These are phyloP conservation scores for Nipponacmea schrenckii DNA, from an alignment of 2,888 invertebrate species.

Conservation along the genomic window DNA sequence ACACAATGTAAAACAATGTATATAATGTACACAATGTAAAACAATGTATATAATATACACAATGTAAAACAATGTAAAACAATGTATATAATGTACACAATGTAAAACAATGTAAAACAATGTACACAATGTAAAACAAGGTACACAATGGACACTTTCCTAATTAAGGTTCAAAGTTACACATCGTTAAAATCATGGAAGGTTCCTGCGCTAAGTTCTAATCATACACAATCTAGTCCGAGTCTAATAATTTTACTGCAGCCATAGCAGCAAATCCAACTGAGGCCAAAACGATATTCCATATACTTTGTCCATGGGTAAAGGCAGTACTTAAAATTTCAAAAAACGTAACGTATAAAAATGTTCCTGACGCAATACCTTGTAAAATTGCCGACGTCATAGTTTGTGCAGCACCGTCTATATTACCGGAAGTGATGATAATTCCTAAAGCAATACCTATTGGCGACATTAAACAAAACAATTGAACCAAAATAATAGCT, in stretches of 20 bases:
- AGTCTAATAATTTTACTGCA: slow-evolving; percentile 32
- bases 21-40: too few relatives aligned
- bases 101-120: too few relatives aligned
- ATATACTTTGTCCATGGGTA: slow-evolving; percentile 39
- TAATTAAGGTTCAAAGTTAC: too few relatives aligned
- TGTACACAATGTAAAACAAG: too few relatives aligned
- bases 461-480: slow-evolving; percentile 37
- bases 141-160: too few relatives aligned
- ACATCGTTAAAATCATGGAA: too few relatives aligned
- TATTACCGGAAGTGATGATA: slow-evolving; percentile 28
- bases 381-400: slow-evolving; percentile 71
- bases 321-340: slow-evolving; percentile 83
- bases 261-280: slow-evolving; percentile 51
- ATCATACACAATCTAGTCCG: slow-evolving; percentile 11
- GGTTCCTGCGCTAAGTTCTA: too few relatives aligned
- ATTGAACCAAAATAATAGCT: slow-evolving; percentile 12
- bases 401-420: slow-evolving; percentile 21
- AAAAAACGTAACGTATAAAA: slow-evolving; percentile 93
- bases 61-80: too few relatives aligned
- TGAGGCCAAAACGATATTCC: slow-evolving; percentile 55
- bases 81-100: too few relatives aligned
- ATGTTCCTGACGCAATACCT: slow-evolving; percentile 89
- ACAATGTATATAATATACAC: too few relatives aligned
- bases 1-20: too few relatives aligned
- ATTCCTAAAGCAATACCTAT: slow-evolving; percentile 40